Evolutionary conservation across 2,797 vertebrate species (phyloP).

Genomic region (Pteropus rufus): DNA sequence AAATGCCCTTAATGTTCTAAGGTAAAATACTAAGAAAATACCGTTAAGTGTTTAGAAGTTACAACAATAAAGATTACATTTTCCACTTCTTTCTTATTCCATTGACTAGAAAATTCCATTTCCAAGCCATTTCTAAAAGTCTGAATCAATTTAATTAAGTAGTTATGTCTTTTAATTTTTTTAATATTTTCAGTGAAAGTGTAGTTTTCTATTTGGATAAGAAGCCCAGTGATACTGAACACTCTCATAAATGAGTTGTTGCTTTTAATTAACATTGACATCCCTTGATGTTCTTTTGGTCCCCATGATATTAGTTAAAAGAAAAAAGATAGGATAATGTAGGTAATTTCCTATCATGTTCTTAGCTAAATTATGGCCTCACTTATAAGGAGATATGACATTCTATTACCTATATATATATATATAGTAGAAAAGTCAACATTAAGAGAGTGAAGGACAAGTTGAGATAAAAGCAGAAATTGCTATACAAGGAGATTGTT

Average conservation of each 20-base stretch:
- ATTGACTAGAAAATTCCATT: constrained; percentile 5
- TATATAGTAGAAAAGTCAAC: background rate
- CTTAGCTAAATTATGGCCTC: background rate
- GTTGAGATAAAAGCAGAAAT: background rate
- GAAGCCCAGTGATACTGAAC: background rate
- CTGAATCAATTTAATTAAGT: background rate
- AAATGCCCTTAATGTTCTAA: background rate
- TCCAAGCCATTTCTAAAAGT: background rate
- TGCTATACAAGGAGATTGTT: background rate
- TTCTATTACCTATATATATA: background rate
- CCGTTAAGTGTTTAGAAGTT: constrained; percentile 18
- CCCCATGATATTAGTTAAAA: background rate
- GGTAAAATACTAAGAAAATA: constrained; percentile 7
- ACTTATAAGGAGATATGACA: background rate
- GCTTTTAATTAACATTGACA: constrained; percentile 11
- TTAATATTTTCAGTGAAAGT: constrained; percentile 11
- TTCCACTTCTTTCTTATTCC: background rate
- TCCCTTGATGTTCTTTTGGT: background rate
- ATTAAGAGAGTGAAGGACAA: background rate
- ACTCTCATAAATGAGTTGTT: constrained; percentile 15
- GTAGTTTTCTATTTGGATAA: background rate
- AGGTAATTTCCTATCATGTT: background rate
- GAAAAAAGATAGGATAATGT: background rate
- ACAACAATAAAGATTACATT: background rate
- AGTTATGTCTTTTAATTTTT: background rate